Evolutionary conservation across 2,113 vertebrate species (phyloP), one percentile per base, ranked within the genome.

Genomic region (Protobothrops flavoviridis): DNA sequence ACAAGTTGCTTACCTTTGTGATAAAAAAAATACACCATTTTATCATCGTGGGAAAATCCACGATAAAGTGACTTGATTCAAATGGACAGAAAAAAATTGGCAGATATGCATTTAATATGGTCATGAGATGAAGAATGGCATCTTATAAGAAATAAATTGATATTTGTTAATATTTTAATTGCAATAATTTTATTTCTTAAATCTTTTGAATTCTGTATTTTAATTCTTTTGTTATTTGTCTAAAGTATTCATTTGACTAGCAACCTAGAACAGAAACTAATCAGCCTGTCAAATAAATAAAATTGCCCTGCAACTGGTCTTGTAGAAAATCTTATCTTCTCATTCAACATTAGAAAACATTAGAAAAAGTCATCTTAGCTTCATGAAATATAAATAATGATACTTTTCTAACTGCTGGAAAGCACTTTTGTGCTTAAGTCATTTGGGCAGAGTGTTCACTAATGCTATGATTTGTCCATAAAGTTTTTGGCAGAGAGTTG

Each of bases 361-460:
- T 50, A 50, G 48, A 50, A 24, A 39, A 53, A 48, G 13, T 26
- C 87, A 86, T 85, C 55, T 55, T 90, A 52, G 53, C 87, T 64
- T 56, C 24, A 48, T 93, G 81, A 2, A 88, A 89, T 85, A 0
- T 33, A 86, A 81, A n/a, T 87, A 94, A 91, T 11, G 9, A 64
- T 29, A 87, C 55, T 88, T 0, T 55, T 93, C 45, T 89, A 88
- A 93, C 85, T 29, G 45, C 57, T 12, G 17, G 57, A 92, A 87
- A 91, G 5, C 26, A 48, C n/a, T 17, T 52, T 88, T 93, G 6
- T 69, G 45, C 21, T 91, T 91, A 55, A 20, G 90, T 91, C 81
- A 55, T 89, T 81, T 90, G 39, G 94, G 94, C 90, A 93, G 88
- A 57, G 10, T 87, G 17, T 88, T 9, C 64, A 85, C 17, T 29